phyloP scores from a whole-genome alignment of 2,797 vertebrate species.

The Buceros bicornis region DNA sequence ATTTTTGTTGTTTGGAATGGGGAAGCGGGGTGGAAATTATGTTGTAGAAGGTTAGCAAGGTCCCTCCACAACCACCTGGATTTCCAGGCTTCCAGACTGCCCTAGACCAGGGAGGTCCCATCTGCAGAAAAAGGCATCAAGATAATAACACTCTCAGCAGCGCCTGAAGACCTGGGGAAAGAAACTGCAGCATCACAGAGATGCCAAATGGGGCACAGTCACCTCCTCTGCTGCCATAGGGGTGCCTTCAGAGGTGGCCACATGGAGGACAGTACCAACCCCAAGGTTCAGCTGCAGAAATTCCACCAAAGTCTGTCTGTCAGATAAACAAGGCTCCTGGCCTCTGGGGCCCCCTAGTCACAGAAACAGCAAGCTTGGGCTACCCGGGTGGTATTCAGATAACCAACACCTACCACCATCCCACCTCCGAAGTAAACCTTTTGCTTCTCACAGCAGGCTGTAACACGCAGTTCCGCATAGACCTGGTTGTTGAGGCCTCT shows the following conservation, averaged over 20 bases:
- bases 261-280: fast-evolving
- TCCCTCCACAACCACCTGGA: neutral
- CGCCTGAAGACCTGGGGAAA: neutral
- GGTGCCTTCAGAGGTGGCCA: fast-evolving
- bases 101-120: neutral
- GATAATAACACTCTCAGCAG: neutral
- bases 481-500: neutral
- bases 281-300: neutral
- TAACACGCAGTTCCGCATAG: neutral
- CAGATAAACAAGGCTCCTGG: neutral
- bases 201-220: neutral
- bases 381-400: neutral
- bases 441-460: neutral
- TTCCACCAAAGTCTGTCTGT: neutral
- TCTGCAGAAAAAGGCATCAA: neutral
- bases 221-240: neutral
- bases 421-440: neutral
- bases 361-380: neutral
- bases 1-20: neutral
- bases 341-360: neutral
- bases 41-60: neutral
- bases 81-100: neutral
- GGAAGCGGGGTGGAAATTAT: fast-evolving
- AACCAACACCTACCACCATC: neutral
- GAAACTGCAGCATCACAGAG: neutral